Percentiles rank a stretch among this genome's conserved stretches.
phyloP scores from a whole-genome alignment of 1,140 invertebrate genomes.

The Pseudobourletiella spinata region DNA sequence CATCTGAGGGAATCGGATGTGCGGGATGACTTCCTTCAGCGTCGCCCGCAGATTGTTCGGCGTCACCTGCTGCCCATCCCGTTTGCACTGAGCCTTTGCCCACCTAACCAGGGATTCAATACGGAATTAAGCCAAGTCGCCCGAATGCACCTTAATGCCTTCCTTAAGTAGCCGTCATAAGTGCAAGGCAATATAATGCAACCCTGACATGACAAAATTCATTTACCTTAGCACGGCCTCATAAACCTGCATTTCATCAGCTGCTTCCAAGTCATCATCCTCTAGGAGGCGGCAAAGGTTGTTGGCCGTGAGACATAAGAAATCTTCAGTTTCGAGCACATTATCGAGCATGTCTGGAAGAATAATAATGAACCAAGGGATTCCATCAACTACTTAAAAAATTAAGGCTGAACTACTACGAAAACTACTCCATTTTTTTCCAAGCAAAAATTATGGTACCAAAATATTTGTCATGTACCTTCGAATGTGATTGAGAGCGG shows the following conservation, averaged over 20 bases:
- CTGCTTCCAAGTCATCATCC: neutral
- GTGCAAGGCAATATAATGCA: no score
- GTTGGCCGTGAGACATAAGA: neutral
- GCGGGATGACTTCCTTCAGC: neutral
- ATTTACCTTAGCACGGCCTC: conserved; percentile 1
- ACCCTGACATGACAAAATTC: no score
- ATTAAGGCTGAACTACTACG: neutral
- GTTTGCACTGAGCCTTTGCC: neutral
- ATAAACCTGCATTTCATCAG: conserved; percentile 14
- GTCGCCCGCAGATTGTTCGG: neutral
- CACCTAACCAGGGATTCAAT: neutral
- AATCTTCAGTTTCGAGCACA: conserved; percentile 5
- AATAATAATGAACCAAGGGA: neutral
- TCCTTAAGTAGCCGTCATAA: no score
- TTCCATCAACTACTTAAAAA: neutral
- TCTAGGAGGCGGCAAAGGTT: conserved; percentile 1
- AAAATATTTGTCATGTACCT: no score
- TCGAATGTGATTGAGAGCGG: conserved; percentile 12
- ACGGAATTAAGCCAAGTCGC: neutral
- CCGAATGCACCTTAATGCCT: no score
- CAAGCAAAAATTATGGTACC: no score
- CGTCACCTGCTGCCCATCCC: neutral
- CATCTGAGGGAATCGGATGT: conserved; percentile 9
- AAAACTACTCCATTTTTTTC: no score
- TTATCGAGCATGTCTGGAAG: conserved; percentile 8